These are phyloP conservation scores for Ricordea florida DNA, from an alignment of 92 coral and sea anemone genomes.

Conservation along the genomic window DNA sequence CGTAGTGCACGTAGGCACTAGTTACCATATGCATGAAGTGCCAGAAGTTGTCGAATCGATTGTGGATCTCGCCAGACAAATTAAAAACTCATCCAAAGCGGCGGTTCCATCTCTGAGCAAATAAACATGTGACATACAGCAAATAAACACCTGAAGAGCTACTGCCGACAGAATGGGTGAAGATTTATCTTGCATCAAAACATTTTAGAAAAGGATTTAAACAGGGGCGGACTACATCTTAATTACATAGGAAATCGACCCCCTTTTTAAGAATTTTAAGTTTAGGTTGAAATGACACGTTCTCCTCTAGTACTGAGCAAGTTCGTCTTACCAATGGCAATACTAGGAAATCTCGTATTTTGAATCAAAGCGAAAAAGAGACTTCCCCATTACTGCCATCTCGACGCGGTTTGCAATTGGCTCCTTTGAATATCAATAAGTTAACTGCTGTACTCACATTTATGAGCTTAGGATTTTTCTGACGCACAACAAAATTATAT, in stretches of 20 bases:
- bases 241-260: not conserved
- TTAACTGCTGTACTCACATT: conserved; percentile 3
- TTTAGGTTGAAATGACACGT: not conserved
- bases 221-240: too few relatives aligned
- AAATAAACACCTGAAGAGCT: not conserved
- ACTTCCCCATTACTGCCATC: conserved; percentile 21
- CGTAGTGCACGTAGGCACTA: too few relatives aligned
- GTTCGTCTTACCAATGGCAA: conserved; percentile 6
- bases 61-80: conserved; percentile 10
- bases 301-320: not conserved
- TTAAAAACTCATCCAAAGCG: too few relatives aligned
- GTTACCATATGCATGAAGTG: too few relatives aligned
- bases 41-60: conserved; percentile 7
- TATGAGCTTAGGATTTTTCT: conserved; percentile 22
- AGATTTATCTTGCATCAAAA: conserved; percentile 7
- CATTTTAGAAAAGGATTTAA: not conserved
- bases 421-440: conserved; percentile 22
- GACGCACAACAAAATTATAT: conserved; percentile 26
- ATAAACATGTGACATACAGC: too few relatives aligned
- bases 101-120: too few relatives aligned
- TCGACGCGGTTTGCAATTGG: conserved; percentile 36
- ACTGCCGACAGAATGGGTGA: too few relatives aligned
- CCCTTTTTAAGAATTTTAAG: conserved; percentile 12
- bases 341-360: conserved; percentile 12
- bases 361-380: conserved; percentile 22